These are phyloP conservation scores for Sebastolobus altivelis DNA, from an alignment of 2,797 vertebrate species.

Conservation along the genomic window DNA sequence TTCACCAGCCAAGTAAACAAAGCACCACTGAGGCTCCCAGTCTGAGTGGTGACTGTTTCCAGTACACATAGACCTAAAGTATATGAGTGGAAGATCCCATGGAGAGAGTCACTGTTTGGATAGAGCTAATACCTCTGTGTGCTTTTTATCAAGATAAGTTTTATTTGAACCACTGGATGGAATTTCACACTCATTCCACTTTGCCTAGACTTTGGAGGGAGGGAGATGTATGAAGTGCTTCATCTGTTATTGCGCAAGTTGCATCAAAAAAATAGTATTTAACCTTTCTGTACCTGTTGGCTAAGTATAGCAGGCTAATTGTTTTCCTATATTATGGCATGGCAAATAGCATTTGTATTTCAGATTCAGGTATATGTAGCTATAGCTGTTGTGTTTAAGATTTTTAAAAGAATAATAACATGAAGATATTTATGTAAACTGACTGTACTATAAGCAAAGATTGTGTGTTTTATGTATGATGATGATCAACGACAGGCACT, in stretches of 20 bases:
- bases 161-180: conserved; percentile 99
- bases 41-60: conserved; percentile 78
- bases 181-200: conserved; percentile 91
- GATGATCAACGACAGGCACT: conserved; percentile 96
- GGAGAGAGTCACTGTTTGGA: conserved; percentile 82
- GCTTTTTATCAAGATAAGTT: conserved; percentile 91
- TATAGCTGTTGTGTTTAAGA: conserved; percentile 99
- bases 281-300: conserved; percentile 99
- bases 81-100: conserved; percentile 76
- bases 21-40: conserved; percentile 77
- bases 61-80: conserved; percentile 77
- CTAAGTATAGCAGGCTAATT: conserved; percentile 97
- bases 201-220: conserved; percentile 93
- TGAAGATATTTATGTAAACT: conserved; percentile 99
- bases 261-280: conserved; percentile 96
- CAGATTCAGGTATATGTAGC: conserved; percentile 97
- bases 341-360: conserved; percentile 99
- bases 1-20: conserved; percentile 86
- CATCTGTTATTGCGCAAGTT: conserved; percentile 95
- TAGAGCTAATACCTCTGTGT: conserved; percentile 98
- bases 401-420: conserved; percentile 91
- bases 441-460: conserved; percentile 99
- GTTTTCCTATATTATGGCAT: conserved; percentile 99
- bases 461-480: conserved; percentile 98
- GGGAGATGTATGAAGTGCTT: conserved; percentile 92